Conservation (phyloP, 2,888 invertebrate species). For the Cacoxenus indagator region DNA sequence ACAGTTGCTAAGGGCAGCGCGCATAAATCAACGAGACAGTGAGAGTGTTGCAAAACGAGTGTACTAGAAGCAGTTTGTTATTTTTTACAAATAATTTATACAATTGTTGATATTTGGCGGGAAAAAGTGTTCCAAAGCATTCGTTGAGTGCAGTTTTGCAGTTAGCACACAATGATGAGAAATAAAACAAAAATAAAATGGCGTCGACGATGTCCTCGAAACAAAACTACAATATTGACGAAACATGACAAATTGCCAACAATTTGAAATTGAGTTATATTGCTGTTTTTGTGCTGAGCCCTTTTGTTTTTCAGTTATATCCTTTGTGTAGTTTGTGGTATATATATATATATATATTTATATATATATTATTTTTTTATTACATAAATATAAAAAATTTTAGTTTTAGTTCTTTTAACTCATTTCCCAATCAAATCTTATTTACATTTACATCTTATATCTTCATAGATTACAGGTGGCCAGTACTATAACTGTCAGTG, state of each 20-base stretch:
- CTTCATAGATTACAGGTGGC: no score
- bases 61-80: not conserved
- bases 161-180: not conserved
- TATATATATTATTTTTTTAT: no score
- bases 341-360: no score
- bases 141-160: not conserved
- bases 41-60: not conserved
- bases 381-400: no score
- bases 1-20: not conserved
- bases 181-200: not conserved
- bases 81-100: not conserved
- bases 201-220: not conserved
- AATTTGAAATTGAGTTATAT: not conserved
- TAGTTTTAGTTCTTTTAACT: no score
- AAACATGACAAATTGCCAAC: constrained; percentile 12
- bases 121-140: not conserved
- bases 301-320: not conserved
- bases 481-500: no score
- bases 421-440: no score
- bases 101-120: not conserved
- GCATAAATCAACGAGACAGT: not conserved
- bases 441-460: no score
- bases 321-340: not conserved
- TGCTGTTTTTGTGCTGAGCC: not conserved
- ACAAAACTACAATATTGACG: not conserved